Percentiles rank a stretch among this genome's conserved stretches.
Conservation (phyloP, 2,888 invertebrate genomes). For the Aspidiotus destructor region DNA sequence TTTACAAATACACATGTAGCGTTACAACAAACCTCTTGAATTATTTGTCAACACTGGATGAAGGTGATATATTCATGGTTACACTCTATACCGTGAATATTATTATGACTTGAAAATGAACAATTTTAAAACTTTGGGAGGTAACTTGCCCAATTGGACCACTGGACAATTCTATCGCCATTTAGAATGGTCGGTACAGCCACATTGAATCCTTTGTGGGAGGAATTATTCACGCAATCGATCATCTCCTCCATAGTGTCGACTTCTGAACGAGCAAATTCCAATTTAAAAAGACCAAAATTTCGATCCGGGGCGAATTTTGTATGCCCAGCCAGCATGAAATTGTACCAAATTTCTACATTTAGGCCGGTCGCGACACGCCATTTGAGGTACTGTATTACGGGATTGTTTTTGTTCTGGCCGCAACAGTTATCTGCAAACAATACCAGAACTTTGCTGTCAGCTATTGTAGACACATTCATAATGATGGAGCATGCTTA, state of each 20-base stretch:
- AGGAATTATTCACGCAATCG: not conserved
- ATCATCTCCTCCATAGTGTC: not conserved
- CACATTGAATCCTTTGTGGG: not conserved
- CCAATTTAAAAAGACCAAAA: constrained; percentile 13
- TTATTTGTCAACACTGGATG: no score
- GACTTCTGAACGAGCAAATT: not conserved
- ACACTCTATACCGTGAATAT: no score
- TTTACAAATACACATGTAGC: no score
- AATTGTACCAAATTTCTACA: constrained; percentile 3
- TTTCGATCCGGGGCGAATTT: constrained; percentile 15
- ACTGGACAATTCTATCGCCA: not conserved
- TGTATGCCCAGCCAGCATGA: constrained; percentile 8
- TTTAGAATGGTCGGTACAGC: not conserved
- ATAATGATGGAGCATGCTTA: constrained; percentile 18
- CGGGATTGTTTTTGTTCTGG: constrained; percentile 16
- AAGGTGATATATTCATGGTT: no score
- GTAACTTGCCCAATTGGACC: no score
- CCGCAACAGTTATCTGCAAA: constrained; percentile 10
- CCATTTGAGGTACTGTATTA: constrained; percentile 4
- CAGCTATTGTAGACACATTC: not conserved
- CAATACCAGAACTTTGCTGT: not conserved
- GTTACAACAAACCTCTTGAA: no score
- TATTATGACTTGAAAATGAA: no score
- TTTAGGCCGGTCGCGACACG: not conserved
- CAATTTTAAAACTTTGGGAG: no score